Evolutionary conservation across 2,797 vertebrate genomes (phyloP), one percentile per base, ranked within the genome.

Genomic region (Megalops cyprinoides): DNA sequence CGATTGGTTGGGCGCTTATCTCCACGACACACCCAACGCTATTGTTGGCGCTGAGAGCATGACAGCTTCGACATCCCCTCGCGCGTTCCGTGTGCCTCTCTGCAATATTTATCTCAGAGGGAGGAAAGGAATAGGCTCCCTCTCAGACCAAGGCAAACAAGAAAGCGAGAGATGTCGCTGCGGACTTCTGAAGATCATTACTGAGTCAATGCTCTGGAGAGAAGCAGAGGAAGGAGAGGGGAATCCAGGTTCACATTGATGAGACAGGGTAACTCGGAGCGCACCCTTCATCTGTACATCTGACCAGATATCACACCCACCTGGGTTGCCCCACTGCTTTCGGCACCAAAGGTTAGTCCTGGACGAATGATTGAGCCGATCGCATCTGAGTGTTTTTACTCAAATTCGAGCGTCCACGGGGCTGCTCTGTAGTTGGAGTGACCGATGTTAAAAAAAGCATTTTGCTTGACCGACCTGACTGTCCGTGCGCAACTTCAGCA

Each of bases 361-460:
- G 58, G 58, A 39, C 58, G 23, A 69, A 48, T 67, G 77, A 79
- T 42, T 46, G 44, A 69, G 44, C 18, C 10, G 15, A 49, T 67
- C 58, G 37, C 46, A 49, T 67, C 53, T 46, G 42, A 9, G 58
- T 67, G 28, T 34, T 74, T 80, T 58, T 80, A 2, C 58, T 28
- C 75, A 56, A 37, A 75, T 75, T 34, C 65, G 23, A 69, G 56
- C 49, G 69, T 56, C 34, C 42, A 34, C 20, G 37, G 71, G 49
- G 69, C 46, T 60, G 69, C 79, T 74, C 18, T 60, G 69, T 74
- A 46, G 48, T 18, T 60, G 55, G 71, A 20, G 55, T 23, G 18
- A 48, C 9, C 42, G 56, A 44, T 48, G 53, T 37, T 20, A 39
- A 58, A 39, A 60, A 34, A 77, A 37, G 34, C 31, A 14, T 56